These are phyloP conservation scores for Pteruthius melanotis DNA, from an alignment of 2,113 vertebrate species.

Conservation along the genomic window DNA sequence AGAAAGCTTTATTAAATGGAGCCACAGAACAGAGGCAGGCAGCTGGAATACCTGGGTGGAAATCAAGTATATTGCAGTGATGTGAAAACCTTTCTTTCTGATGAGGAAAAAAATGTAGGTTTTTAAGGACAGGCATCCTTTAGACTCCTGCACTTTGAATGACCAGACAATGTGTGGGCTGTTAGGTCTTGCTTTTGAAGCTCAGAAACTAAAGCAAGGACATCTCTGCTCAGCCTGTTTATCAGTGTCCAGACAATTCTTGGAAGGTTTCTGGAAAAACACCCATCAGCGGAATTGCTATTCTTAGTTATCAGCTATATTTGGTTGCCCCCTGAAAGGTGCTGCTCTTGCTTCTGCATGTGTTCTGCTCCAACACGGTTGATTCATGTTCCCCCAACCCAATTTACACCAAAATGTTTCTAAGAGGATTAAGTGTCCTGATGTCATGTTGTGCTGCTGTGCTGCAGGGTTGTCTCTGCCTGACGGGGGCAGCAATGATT, in stretches of 20 bases:
- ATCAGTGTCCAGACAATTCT: constrained; percentile 28
- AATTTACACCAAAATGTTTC: not conserved
- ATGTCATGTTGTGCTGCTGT: not conserved
- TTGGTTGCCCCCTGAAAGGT: not conserved
- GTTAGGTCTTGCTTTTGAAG: not conserved
- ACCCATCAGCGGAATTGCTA: not conserved
- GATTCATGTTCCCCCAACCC: not conserved
- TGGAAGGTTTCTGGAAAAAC: constrained; percentile 39
- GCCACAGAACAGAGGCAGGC: not conserved
- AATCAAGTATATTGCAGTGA: not conserved
- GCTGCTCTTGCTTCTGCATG: not conserved
- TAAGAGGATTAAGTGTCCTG: constrained; percentile 20
- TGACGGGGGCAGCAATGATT: constrained; percentile 69
- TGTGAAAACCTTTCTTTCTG: not conserved
- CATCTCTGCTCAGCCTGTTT: not conserved
- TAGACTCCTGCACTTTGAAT: not conserved
- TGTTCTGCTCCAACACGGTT: rapidly evolving
- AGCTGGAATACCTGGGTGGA: not conserved
- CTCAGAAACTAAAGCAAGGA: not conserved
- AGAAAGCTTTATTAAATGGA: not conserved
- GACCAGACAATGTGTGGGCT: not conserved
- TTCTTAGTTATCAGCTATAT: not conserved
- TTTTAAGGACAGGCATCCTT: not conserved
- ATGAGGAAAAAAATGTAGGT: not conserved
- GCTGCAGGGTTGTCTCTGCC: constrained; percentile 60